Conservation (phyloP, 2,888 invertebrate genomes). For the Arrhopalites spinosus region DNA sequence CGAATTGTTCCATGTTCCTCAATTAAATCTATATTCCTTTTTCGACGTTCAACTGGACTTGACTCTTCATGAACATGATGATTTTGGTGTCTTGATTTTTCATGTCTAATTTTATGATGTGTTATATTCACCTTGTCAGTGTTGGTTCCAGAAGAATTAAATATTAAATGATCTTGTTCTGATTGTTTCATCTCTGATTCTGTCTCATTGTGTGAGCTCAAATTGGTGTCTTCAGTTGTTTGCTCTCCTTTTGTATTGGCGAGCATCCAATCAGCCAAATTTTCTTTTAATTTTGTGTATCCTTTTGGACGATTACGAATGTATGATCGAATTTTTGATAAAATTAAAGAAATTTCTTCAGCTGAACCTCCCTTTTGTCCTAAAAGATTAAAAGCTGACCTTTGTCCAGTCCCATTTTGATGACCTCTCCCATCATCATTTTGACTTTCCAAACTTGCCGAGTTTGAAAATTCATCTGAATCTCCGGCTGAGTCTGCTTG, state of each 20-base stretch:
- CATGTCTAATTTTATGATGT: slow-evolving; percentile 39
- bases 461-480: slow-evolving; percentile 65
- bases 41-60: background rate
- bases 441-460: slow-evolving; percentile 43
- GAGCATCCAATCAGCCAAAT: slow-evolving; percentile 48
- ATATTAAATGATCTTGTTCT: background rate
- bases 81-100: slow-evolving; percentile 6
- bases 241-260: slow-evolving; percentile 5
- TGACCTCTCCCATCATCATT: background rate
- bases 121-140: background rate
- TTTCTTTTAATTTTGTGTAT: slow-evolving; percentile 46
- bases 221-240: background rate
- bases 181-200: background rate
- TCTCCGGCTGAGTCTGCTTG: slow-evolving; percentile 76
- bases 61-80: background rate
- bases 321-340: slow-evolving; percentile 50
- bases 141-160: too few species aligned
- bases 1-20: slow-evolving; percentile 43
- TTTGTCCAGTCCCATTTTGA: too few species aligned
- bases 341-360: slow-evolving; percentile 50
- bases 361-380: slow-evolving; percentile 30
- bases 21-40: background rate
- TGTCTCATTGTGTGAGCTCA: background rate
- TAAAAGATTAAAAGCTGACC: too few species aligned
- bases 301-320: slow-evolving; percentile 48